Conservation (phyloP, 2,888 invertebrate genomes). For the Brachyptera putata region DNA sequence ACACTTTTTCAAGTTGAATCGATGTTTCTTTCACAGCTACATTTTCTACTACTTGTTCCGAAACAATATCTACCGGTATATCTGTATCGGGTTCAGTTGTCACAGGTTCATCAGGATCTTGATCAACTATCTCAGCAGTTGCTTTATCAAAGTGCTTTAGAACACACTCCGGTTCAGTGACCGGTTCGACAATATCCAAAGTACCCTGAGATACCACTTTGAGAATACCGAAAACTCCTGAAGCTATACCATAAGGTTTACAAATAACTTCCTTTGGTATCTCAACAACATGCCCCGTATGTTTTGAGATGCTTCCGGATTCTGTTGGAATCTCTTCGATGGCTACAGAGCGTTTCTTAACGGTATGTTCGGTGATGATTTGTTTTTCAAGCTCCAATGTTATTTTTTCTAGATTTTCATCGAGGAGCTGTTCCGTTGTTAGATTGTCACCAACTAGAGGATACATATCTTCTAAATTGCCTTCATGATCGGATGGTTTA, state of each 20-base stretch:
- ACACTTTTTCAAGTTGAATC: too few species aligned
- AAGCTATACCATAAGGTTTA: conserved; percentile 1
- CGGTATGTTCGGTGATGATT: neutral
- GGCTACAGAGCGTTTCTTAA: neutral
- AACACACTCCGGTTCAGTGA: conserved; percentile 2
- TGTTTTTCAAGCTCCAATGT: conserved; percentile 2
- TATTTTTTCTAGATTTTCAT: conserved; percentile 7
- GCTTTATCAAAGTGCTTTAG: too few species aligned
- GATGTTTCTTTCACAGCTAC: neutral
- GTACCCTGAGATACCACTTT: conserved; percentile 7
- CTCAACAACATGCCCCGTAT: neutral
- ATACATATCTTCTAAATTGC: neutral
- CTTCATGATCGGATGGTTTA: neutral
- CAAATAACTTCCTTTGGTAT: neutral
- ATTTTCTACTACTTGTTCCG: neutral
- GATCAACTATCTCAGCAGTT: too few species aligned
- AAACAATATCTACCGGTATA: neutral
- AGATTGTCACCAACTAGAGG: neutral
- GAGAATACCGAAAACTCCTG: conserved; percentile 1
- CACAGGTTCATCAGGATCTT: neutral
- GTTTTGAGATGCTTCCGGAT: neutral
- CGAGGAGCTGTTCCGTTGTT: neutral
- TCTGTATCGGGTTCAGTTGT: neutral
- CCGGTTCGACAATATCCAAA: conserved; percentile 10
- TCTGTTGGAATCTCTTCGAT: neutral